Conservation (phyloP, 2,888 invertebrate genomes). For the Phalangium opilio region DNA sequence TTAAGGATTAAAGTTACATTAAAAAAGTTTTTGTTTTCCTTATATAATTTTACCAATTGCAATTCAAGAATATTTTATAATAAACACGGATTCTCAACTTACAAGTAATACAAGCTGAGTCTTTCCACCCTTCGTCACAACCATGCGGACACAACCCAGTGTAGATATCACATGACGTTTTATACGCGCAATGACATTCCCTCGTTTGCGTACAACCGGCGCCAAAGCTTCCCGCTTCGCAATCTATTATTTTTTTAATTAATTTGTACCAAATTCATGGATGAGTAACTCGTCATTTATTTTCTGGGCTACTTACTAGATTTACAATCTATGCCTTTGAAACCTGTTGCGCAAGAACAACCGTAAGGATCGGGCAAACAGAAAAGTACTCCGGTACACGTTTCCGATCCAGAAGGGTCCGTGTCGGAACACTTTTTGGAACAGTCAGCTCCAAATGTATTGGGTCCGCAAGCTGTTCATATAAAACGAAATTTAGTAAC, state of each 20-base stretch:
- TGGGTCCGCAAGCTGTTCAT: conserved; percentile 4
- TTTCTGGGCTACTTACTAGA: conserved; percentile 2
- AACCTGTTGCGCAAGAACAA: conserved; percentile 11
- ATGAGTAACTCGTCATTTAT: too few species aligned
- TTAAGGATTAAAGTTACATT: too few species aligned
- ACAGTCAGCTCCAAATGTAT: conserved; percentile 5
- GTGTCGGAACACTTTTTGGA: conserved; percentile 3
- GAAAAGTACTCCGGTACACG: conserved; percentile 5
- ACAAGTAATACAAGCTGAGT: background rate
- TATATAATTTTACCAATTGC: too few species aligned
- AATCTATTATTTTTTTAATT: too few species aligned
- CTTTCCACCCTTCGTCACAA: conserved; percentile 4
- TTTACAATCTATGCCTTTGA: conserved; percentile 6
- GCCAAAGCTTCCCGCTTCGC: background rate
- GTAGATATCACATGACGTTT: background rate
- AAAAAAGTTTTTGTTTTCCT: too few species aligned
- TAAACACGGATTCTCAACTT: too few species aligned
- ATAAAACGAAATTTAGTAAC: too few species aligned
- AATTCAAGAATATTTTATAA: too few species aligned
- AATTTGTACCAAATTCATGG: too few species aligned
- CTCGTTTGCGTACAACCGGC: conserved; percentile 7
- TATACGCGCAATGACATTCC: background rate
- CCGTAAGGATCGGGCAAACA: conserved; percentile 12
- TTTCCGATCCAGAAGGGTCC: background rate
- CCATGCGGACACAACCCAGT: conserved; percentile 1